Conservation (phyloP, 2,888 invertebrate species). For the Megastigmus dorsalis region DNA sequence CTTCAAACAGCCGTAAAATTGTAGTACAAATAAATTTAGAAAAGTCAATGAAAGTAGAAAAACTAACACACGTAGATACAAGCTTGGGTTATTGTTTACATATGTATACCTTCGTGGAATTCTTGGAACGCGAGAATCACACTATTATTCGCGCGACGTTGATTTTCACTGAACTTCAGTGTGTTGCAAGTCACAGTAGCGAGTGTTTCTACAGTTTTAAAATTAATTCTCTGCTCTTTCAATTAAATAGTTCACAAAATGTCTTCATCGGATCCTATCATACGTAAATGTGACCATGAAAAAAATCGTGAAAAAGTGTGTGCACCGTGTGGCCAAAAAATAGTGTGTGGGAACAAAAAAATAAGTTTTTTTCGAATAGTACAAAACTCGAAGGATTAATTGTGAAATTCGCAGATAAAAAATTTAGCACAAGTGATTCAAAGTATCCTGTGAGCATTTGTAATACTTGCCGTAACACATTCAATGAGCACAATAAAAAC, state of each 20-base stretch:
- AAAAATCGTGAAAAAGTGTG: background rate
- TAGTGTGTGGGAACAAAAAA: no score
- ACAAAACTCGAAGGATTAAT: conserved; percentile 1
- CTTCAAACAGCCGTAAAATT: no score
- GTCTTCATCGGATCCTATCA: no score
- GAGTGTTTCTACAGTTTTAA: no score
- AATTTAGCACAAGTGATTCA: no score
- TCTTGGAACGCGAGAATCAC: background rate
- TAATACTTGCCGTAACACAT: no score
- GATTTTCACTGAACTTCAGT: background rate
- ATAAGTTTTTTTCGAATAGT: conserved; percentile 13
- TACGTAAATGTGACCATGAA: background rate
- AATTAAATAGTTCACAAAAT: no score
- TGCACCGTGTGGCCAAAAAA: background rate
- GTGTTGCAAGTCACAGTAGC: no score
- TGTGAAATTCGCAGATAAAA: no score
- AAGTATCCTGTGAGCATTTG: no score
- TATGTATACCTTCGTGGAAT: background rate
- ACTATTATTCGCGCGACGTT: background rate
- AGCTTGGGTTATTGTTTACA: background rate
- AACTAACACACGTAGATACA: background rate
- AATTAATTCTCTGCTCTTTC: no score
- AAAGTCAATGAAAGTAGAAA: background rate
- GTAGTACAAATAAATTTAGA: background rate
- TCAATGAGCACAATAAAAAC: no score